These are phyloP conservation scores for Spialia ferax DNA, from an alignment of 2,888 invertebrate species.

Conservation along the genomic window DNA sequence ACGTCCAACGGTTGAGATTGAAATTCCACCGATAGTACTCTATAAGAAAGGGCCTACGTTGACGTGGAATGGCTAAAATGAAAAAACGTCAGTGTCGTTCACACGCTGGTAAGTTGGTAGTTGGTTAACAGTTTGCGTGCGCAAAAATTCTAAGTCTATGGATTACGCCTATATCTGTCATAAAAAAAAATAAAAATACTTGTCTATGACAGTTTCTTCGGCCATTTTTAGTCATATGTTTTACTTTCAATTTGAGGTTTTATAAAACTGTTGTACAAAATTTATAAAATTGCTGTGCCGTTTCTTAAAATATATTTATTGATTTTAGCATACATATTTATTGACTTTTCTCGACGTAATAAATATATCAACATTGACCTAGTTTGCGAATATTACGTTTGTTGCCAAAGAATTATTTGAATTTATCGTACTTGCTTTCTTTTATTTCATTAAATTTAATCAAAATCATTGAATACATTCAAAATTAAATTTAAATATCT, in stretches of 20 bases:
- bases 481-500: conserved; percentile 1
- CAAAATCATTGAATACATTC: not conserved
- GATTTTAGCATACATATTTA: conserved; percentile 49
- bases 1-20: no score
- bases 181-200: not conserved
- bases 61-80: no score
- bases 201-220: conserved; percentile 78
- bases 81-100: no score
- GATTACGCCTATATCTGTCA: no score
- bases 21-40: no score
- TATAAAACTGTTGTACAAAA: conserved; percentile 59
- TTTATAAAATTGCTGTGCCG: conserved; percentile 76
- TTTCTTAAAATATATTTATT: conserved; percentile 66
- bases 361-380: conserved; percentile 15
- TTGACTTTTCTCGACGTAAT: not conserved
- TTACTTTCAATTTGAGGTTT: conserved; percentile 76
- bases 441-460: not conserved
- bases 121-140: no score
- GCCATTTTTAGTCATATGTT: conserved; percentile 83
- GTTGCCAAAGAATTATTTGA: not conserved
- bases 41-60: no score
- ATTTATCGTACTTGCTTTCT: conserved; percentile 15
- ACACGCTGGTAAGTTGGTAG: no score
- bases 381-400: conserved; percentile 8
- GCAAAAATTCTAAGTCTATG: no score